These are phyloP conservation scores for Idris sp. DNA, from an alignment of 1,140 invertebrate genomes.

Conservation along the genomic window DNA sequence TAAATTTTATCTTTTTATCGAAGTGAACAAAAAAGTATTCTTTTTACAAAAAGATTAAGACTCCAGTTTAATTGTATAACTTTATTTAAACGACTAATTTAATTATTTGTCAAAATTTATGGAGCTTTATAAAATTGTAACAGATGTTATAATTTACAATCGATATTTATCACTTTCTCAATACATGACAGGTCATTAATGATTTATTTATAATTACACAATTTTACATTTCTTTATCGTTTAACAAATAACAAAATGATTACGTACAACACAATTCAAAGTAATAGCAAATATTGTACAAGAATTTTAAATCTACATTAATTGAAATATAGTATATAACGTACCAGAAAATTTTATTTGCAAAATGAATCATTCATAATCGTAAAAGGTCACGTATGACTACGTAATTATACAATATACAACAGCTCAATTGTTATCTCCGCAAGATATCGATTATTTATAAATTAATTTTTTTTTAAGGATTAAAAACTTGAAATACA, in stretches of 20 bases:
- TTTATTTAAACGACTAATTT: no score
- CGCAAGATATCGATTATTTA: no score
- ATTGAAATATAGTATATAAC: slow-evolving; percentile 1
- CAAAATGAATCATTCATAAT: slow-evolving; percentile 7
- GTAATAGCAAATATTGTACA: not conserved
- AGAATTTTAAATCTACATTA: not conserved
- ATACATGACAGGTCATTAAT: slow-evolving; percentile 1
- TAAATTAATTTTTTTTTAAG: no score
- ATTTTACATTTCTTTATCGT: not conserved
- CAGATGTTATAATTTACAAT: not conserved
- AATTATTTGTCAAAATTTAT: slow-evolving; percentile 5
- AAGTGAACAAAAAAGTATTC: no score
- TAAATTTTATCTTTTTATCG: no score
- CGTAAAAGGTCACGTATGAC: slow-evolving; percentile 12
- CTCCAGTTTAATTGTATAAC: no score
- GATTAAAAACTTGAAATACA: no score
- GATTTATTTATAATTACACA: slow-evolving; percentile 7
- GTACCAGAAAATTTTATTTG: not conserved
- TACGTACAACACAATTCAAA: not conserved
- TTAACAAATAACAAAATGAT: not conserved
- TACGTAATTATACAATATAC: slow-evolving; percentile 10
- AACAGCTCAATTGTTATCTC: not conserved
- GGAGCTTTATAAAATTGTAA: slow-evolving; percentile 1
- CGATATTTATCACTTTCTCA: slow-evolving; percentile 2
- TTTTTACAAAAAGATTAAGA: no score